Base-by-base conservation (phyloP, 2,113 vertebrate species). In the Mesitornis unicolor region DNA sequence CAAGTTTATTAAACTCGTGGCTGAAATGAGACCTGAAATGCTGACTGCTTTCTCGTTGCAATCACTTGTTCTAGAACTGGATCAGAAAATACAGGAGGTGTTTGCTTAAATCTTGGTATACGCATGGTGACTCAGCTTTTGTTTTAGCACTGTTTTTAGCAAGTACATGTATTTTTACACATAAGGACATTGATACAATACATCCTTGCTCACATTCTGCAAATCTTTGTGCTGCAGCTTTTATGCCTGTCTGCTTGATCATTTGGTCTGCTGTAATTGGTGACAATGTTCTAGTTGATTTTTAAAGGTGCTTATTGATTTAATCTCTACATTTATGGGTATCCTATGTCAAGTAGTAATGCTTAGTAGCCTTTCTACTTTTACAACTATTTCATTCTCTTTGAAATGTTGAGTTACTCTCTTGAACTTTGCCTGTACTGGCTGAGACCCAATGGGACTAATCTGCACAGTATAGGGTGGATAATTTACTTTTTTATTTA, bases 221-320 rank as follows among this genome's bases (percentile, higher is more conserved):
- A 83, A 43, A 45, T 36, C 21, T 84, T 54, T 79, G 21, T 65
- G n/a, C 15, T 90, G 21, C 50, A 33, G 36, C 36, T 87, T 92
- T 92, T 80, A 81, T 81, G 47, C 21, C 67, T 28, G 16, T 57
- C 61, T 82, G 43, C 45, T 31, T 78, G 47, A 76, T 73, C 86
- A 94, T 83, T 74, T 97, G 89, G 59, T 79, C 48, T 75, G 29
- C 33, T 54, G 45, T 90, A 93, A 90, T 19, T 80, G 51, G 43
- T 92, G 79, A 79, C 57, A 67, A 83, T n/a, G 45, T 88, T 93
- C 75, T 60, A 94, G 50, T 15, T 86, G 84, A 70, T 86, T 93
- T 93, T 93, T 86, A 86, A 90, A 93, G 84, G 64, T 78, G 53
- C 73, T 90, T 71, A 85, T 88, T 96, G 80, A 94, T 93, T 95